These are phyloP conservation scores for Benitochromis conjunctus DNA, from an alignment of 2,113 vertebrate species.

Conservation along the genomic window DNA sequence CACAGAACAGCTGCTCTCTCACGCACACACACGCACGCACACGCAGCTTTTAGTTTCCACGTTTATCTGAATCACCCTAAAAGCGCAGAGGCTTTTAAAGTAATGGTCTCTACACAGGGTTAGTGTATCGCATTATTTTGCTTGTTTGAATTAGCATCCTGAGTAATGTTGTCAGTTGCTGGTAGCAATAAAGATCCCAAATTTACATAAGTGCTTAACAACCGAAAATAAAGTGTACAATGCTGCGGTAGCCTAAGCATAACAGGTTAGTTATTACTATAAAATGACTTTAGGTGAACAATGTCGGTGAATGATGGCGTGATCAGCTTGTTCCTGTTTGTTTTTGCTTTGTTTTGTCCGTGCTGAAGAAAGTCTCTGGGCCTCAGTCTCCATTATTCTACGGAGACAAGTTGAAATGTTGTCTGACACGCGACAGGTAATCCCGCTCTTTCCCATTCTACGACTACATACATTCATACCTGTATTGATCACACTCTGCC, in stretches of 20 bases:
- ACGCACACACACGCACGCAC: not conserved
- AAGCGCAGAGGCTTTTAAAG: not conserved
- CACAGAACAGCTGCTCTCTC: not conserved
- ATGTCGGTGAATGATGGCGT: not conserved
- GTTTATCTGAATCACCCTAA: not conserved
- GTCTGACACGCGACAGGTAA: not conserved
- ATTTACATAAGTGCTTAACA: not conserved
- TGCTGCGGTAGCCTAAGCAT: not conserved
- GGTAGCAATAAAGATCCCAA: not conserved
- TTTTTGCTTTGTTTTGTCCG: not conserved
- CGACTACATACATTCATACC: not conserved
- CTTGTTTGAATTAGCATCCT: not conserved
- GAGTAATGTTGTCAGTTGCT: not conserved
- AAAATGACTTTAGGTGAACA: not conserved
- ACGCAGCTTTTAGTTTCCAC: not conserved
- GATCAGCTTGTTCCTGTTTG: not conserved
- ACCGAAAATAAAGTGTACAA: not conserved
- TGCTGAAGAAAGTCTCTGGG: not conserved
- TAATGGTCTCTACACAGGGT: not conserved
- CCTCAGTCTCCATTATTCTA: not conserved
- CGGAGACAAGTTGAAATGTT: not conserved
- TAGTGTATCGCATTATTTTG: not conserved
- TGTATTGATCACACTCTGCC: not conserved
- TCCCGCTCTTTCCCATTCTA: not conserved
- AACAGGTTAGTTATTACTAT: not conserved